Evolutionary conservation across 2,888 invertebrate genomes (phyloP).

Genomic region (Coleophora deauratella): DNA sequence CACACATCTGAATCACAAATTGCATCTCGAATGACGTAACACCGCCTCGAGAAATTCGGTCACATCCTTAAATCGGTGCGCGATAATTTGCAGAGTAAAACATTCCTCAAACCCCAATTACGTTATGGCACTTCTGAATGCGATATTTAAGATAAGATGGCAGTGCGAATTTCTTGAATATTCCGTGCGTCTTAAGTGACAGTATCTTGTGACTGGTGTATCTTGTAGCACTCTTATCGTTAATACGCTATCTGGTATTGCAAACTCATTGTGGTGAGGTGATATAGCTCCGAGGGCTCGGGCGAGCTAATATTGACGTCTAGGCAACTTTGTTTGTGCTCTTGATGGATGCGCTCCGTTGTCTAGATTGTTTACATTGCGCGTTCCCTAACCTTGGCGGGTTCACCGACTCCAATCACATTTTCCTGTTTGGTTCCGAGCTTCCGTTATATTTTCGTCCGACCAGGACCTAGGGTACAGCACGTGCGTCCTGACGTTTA

Average conservation of each 20-base stretch:
- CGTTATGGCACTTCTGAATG: conserved; percentile 10
- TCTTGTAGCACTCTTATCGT: conserved; percentile 2
- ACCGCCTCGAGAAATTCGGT: conserved; percentile 27
- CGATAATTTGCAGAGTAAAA: conserved; percentile 11
- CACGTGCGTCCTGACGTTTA: conserved; percentile 39
- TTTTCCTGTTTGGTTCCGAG: conserved; percentile 46
- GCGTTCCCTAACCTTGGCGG: conserved; percentile 54
- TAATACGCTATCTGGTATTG: conserved; percentile 5
- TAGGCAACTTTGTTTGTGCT: conserved; percentile 51
- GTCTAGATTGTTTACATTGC: conserved; percentile 41
- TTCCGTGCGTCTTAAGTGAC: conserved; percentile 1
- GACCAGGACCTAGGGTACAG: conserved; percentile 44
- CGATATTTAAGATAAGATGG: conserved; percentile 3
- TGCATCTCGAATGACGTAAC: conserved; percentile 35
- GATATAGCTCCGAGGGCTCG: conserved; percentile 3
- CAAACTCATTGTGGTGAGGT: conserved; percentile 9
- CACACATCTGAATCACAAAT: conserved; percentile 38
- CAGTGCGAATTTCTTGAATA: conserved; percentile 4
- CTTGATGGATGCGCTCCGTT: conserved; percentile 52
- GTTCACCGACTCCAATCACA: conserved; percentile 53
- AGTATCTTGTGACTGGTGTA: not conserved
- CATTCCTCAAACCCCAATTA: conserved; percentile 16
- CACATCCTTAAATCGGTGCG: conserved; percentile 27
- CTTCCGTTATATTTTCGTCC: conserved; percentile 58
- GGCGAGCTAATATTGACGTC: conserved; percentile 44